These are phyloP conservation scores for Perca flavescens DNA, from an alignment of 2,113 vertebrate genomes.

Conservation along the genomic window DNA sequence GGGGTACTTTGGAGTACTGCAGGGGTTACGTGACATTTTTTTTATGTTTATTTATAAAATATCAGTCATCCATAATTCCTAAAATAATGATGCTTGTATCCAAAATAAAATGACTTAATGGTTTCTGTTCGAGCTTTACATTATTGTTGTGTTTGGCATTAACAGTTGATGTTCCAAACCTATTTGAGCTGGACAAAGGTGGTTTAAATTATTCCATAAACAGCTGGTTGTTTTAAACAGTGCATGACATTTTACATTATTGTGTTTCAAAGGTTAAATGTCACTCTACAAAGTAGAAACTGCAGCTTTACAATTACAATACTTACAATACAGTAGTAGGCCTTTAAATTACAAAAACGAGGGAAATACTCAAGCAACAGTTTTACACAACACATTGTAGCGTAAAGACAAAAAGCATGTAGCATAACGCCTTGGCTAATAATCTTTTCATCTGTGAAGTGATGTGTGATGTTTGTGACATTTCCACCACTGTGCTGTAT, in stretches of 20 bases:
- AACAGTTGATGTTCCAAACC: not conserved
- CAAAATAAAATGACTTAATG: not conserved
- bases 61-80: too few relatives aligned
- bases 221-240: not conserved
- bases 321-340: not conserved
- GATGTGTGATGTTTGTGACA: constrained; percentile 77
- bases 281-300: not conserved
- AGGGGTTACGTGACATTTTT: too few relatives aligned
- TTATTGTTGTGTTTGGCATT: not conserved
- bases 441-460: constrained; percentile 56
- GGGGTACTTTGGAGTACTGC: not conserved
- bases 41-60: too few relatives aligned
- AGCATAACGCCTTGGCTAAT: not conserved
- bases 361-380: not conserved
- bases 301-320: not conserved
- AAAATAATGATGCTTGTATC: too few relatives aligned
- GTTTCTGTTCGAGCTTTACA: too few relatives aligned
- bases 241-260: not conserved
- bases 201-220: not conserved
- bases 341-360: not conserved
- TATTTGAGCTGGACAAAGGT: not conserved
- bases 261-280: not conserved
- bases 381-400: not conserved
- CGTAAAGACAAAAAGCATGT: not conserved
- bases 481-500: constrained; percentile 70